These are phyloP conservation scores for Galerucella calmariensis DNA, from an alignment of 2,888 invertebrate species.

Conservation along the genomic window DNA sequence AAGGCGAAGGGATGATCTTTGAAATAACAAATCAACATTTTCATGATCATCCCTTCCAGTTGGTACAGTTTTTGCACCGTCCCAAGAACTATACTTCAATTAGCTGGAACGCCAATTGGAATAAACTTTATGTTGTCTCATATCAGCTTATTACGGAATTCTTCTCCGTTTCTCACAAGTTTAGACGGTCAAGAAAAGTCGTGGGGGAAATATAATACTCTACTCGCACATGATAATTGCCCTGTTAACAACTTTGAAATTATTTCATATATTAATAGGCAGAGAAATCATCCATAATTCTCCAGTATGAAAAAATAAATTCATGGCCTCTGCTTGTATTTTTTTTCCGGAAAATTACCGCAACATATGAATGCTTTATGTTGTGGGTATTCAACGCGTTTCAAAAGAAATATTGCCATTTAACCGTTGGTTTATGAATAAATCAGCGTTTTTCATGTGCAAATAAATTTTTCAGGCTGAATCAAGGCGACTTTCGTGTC, in stretches of 20 bases:
- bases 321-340: not conserved
- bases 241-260: not conserved
- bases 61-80: too few relatives aligned
- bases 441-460: constrained; percentile 51
- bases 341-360: constrained; percentile 12
- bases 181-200: too few relatives aligned
- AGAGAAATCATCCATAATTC: not conserved
- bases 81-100: too few relatives aligned
- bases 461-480: constrained; percentile 49
- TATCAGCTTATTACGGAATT: too few relatives aligned
- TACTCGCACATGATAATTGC: too few relatives aligned
- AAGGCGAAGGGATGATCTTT: too few relatives aligned
- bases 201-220: too few relatives aligned
- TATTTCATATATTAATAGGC: not conserved
- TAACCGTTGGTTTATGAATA: constrained; percentile 50
- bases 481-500: constrained; percentile 39
- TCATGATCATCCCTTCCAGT: too few relatives aligned
- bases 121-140: too few relatives aligned
- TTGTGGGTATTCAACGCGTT: constrained; percentile 18
- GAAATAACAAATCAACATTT: too few relatives aligned
- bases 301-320: not conserved
- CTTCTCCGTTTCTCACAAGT: too few relatives aligned
- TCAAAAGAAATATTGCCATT: constrained; percentile 49
- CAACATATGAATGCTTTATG: constrained; percentile 18
- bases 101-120: too few relatives aligned